Percentiles rank a stretch among this genome's conserved stretches.
These are phyloP conservation scores for Calyptomena viridis DNA, from an alignment of 2,113 vertebrate species.

Conservation along the genomic window DNA sequence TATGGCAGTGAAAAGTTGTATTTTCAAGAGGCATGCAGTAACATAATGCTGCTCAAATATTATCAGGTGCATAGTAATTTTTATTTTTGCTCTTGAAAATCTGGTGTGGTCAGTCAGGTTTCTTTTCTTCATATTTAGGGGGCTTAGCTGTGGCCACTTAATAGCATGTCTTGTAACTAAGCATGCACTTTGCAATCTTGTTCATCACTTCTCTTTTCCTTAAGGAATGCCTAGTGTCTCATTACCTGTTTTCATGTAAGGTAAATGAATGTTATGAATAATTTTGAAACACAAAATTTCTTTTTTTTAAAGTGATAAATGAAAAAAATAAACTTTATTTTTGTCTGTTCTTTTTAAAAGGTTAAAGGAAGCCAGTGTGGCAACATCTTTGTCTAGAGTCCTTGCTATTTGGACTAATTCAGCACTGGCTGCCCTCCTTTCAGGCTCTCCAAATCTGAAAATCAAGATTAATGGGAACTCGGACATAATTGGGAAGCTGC, in stretches of 20 bases:
- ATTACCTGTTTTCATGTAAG: neutral
- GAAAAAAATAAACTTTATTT: neutral
- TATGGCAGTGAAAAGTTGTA: neutral
- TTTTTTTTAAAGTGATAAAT: neutral
- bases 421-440: slow-evolving; percentile 76
- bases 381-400: slow-evolving; percentile 85
- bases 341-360: slow-evolving; percentile 65
- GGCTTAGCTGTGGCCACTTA: neutral
- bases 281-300: neutral
- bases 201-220: neutral
- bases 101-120: neutral
- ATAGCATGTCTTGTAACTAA: neutral
- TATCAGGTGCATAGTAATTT: neutral
- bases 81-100: neutral
- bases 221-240: neutral
- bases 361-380: slow-evolving; percentile 87
- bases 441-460: slow-evolving; percentile 68
- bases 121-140: neutral
- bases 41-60: neutral
- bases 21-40: neutral
- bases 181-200: neutral
- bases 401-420: slow-evolving; percentile 86
- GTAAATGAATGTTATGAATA: neutral
- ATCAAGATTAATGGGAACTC: slow-evolving; percentile 77
- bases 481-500: slow-evolving; percentile 66